Evolutionary conservation across 2,797 vertebrate species (phyloP), one percentile per base, ranked within the genome.

Genomic region (Melanotaenia maccullochi): DNA sequence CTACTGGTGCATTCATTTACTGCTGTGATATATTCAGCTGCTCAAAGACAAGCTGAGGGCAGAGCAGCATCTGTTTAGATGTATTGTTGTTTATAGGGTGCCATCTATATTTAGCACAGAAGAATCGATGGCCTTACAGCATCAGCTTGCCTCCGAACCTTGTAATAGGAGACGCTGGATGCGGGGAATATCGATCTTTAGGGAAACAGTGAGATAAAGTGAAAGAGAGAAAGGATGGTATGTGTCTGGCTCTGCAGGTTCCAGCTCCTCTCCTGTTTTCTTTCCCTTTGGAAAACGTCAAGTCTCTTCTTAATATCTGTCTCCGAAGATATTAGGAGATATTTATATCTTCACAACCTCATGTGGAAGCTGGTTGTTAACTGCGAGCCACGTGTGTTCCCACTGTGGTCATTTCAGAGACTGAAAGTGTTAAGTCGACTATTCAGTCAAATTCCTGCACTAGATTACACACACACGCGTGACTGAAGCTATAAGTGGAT

Each of bases 91-190:
- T 85, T 78, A 55, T 68, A 78, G 58, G 64, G 79, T 33, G 62
- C 57, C 51, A 42, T 67, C 82, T 90, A 90, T 87, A 81, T 82
- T 89, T 86, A 85, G 83, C 85, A 69, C 69, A 57, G 60, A 68
- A 62, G 55, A 82, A 88, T 89, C 68, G 3, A 90, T 90, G 76
- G 56, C 52, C 18, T 56, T 71, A 61, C 73, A 74, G 65, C 62
- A 38, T n/a, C 56, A 24, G 57, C n/a, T 5, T 60, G 72, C 75
- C 72, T 60, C 56, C n/a, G 54, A 68, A 38, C 61, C 56, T 67
- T 68, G 81, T 67, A 79, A 85, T 69, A 72, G 1, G 71, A 89
- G 81, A 78, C 9, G 55, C 38, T 60, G 56, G 44, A 52, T 49
- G 11, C 38, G 61, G 68, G 47, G 32, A 73, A 66, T 82, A 61